phyloP scores from a whole-genome alignment of 1,140 invertebrate species.

The Orussus abietinus region DNA sequence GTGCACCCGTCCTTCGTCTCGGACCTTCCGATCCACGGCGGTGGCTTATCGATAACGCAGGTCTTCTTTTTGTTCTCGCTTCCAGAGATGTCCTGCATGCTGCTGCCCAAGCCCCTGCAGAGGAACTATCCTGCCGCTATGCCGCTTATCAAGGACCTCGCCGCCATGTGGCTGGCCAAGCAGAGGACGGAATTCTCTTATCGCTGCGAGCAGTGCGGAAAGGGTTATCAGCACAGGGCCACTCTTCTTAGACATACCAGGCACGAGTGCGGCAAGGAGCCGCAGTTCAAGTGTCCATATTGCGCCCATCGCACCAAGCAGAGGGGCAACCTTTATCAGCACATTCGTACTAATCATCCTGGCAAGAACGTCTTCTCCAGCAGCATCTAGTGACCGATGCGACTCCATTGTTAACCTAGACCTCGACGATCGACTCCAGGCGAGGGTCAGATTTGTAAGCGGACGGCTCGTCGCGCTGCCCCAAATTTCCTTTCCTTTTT shows the following conservation, averaged over 20 bases:
- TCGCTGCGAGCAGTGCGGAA: slow-evolving; percentile 57
- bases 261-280: slow-evolving; percentile 59
- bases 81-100: slow-evolving; percentile 16
- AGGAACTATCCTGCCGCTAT: slow-evolving; percentile 29
- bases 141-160: slow-evolving; percentile 36
- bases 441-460: too few relatives aligned
- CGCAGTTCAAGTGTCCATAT: slow-evolving; percentile 59
- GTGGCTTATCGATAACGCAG: too few relatives aligned
- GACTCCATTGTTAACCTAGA: too few relatives aligned
- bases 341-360: slow-evolving; percentile 47
- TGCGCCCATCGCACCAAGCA: slow-evolving; percentile 54
- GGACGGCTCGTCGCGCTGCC: too few relatives aligned
- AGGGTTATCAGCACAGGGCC: slow-evolving; percentile 58
- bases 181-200: slow-evolving; percentile 36
- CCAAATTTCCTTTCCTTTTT: too few relatives aligned
- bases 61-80: slow-evolving; percentile 18
- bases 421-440: too few relatives aligned
- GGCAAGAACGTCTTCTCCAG: slow-evolving; percentile 46
- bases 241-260: slow-evolving; percentile 58
- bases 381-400: slow-evolving; percentile 51
- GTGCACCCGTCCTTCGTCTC: too few relatives aligned
- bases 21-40: too few relatives aligned
- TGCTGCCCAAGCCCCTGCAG: slow-evolving; percentile 23
- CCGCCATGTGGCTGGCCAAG: slow-evolving; percentile 39
- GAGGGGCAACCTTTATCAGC: slow-evolving; percentile 56